Evolutionary conservation across 2,797 vertebrate genomes (phyloP).

Genomic region (Acanthurus leucopareius): DNA sequence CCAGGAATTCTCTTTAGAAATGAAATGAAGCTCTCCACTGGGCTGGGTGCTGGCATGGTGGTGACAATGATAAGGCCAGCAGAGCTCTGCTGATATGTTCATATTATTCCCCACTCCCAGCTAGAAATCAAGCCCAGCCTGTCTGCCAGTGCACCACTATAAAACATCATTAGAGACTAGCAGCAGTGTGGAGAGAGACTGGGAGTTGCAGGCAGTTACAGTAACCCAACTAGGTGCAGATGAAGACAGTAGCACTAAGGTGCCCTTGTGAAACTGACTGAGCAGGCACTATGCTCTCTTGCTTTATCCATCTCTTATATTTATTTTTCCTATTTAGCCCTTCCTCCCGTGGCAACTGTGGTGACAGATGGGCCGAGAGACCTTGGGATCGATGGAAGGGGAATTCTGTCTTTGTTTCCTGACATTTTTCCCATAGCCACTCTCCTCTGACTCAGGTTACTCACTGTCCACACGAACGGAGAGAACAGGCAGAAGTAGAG

Average conservation of each 20-base stretch:
- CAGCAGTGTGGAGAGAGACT: slow-evolving; percentile 58
- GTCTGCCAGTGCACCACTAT: slow-evolving; percentile 72
- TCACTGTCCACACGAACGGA: slow-evolving; percentile 77
- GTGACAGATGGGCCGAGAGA: slow-evolving; percentile 79
- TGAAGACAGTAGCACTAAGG: slow-evolving; percentile 71
- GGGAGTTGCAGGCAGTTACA: slow-evolving; percentile 62
- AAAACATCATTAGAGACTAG: slow-evolving; percentile 82
- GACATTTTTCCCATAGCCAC: slow-evolving; percentile 85
- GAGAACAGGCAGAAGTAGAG: slow-evolving; percentile 54
- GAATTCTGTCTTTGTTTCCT: slow-evolving; percentile 85
- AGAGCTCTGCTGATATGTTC: slow-evolving; percentile 72
- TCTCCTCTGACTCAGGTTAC: slow-evolving; percentile 83
- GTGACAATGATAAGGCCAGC: slow-evolving; percentile 76
- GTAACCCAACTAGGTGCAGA: slow-evolving; percentile 57
- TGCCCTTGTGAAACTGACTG: slow-evolving; percentile 77
- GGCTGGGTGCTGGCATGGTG: slow-evolving; percentile 57
- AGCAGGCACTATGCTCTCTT: slow-evolving; percentile 52
- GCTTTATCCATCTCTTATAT: slow-evolving; percentile 70
- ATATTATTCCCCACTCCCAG: slow-evolving; percentile 66
- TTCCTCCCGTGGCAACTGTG: slow-evolving; percentile 52
- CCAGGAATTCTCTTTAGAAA: slow-evolving; percentile 80
- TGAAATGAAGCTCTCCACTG: slow-evolving; percentile 77
- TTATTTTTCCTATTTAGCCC: slow-evolving; percentile 77
- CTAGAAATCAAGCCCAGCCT: slow-evolving; percentile 64
- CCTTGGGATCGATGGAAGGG: slow-evolving; percentile 73